Percentiles rank a stretch among this genome's conserved stretches.
Conservation (phyloP, 92 coral and sea anemone species). For the Zoanthus gigantus region DNA sequence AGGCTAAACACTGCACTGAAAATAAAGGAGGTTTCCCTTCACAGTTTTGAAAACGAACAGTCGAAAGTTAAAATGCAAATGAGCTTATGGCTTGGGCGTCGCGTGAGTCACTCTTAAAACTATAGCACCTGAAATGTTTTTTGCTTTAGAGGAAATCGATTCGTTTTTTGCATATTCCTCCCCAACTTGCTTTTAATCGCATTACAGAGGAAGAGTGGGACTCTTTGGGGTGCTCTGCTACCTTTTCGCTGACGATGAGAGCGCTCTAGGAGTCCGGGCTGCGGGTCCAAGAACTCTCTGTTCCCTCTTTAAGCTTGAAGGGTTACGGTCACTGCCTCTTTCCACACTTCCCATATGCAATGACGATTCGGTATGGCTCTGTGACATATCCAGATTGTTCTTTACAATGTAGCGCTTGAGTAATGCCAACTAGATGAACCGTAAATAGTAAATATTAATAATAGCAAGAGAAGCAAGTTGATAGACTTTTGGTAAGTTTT, state of each 20-base stretch:
- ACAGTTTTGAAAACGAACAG: constrained; percentile 56
- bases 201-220: neutral
- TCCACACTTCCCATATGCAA: constrained; percentile 32
- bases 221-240: constrained; percentile 17
- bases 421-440: constrained; percentile 27
- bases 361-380: neutral
- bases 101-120: constrained; percentile 35
- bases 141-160: neutral
- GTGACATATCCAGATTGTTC: constrained; percentile 22
- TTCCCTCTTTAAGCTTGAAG: constrained; percentile 35
- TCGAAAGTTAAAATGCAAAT: constrained; percentile 75
- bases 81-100: constrained; percentile 46
- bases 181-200: neutral
- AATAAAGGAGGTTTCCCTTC: neutral
- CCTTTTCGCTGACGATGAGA: constrained; percentile 73
- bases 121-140: neutral
- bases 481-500: neutral
- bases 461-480: constrained; percentile 12
- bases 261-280: constrained; percentile 64
- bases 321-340: constrained; percentile 21
- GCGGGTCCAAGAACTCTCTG: constrained; percentile 36
- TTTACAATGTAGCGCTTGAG: constrained; percentile 6
- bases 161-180: neutral
- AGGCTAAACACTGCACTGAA: constrained; percentile 5
- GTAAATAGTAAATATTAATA: constrained; percentile 33